Percentiles rank a stretch among this genome's conserved stretches.
These are phyloP conservation scores for Halocynthia aurantium DNA, from an alignment of 23 tunicate genomes.

Conservation along the genomic window DNA sequence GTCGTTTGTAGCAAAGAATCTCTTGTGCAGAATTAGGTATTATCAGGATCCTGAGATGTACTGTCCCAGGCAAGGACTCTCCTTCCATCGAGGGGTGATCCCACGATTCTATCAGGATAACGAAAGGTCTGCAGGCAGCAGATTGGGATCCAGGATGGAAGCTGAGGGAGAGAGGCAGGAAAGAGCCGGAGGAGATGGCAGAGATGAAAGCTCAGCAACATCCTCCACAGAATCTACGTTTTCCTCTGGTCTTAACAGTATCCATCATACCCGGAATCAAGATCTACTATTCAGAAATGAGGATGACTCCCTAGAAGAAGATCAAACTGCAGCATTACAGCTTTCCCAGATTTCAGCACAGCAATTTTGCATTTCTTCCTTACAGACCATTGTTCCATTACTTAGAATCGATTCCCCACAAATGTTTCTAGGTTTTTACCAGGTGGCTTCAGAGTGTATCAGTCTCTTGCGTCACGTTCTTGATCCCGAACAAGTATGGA, in stretches of 20 bases:
- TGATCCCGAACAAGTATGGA: slow-evolving; percentile 1
- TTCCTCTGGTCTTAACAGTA: slow-evolving; percentile 3
- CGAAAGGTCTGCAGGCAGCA: slow-evolving; percentile 15
- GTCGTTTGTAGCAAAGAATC: slow-evolving; percentile 50
- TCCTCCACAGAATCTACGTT: not conserved
- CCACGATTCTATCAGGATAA: not conserved
- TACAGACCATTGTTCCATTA: slow-evolving; percentile 45
- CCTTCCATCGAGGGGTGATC: not conserved
- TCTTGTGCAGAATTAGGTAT: slow-evolving; percentile 49
- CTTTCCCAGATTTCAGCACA: slow-evolving; percentile 46
- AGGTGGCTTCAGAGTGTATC: slow-evolving; percentile 17
- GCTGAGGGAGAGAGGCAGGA: slow-evolving; percentile 62
- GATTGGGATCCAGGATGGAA: slow-evolving; percentile 28
- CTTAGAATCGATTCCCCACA: slow-evolving; percentile 2
- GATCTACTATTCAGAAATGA: slow-evolving; percentile 5
- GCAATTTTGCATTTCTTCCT: slow-evolving; percentile 55
- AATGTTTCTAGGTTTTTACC: slow-evolving; percentile 7
- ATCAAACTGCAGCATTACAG: slow-evolving; percentile 36
- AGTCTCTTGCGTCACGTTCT: slow-evolving; percentile 3
- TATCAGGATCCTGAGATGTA: slow-evolving; percentile 80
- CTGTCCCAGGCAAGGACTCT: slow-evolving; percentile 89
- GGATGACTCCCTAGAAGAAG: slow-evolving; percentile 25
- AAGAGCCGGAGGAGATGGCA: slow-evolving; percentile 88
- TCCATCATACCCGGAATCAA: not conserved
- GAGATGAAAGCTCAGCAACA: slow-evolving; percentile 30